phyloP scores from a whole-genome alignment of 2,888 invertebrate genomes.

The Plutella xylostella region DNA sequence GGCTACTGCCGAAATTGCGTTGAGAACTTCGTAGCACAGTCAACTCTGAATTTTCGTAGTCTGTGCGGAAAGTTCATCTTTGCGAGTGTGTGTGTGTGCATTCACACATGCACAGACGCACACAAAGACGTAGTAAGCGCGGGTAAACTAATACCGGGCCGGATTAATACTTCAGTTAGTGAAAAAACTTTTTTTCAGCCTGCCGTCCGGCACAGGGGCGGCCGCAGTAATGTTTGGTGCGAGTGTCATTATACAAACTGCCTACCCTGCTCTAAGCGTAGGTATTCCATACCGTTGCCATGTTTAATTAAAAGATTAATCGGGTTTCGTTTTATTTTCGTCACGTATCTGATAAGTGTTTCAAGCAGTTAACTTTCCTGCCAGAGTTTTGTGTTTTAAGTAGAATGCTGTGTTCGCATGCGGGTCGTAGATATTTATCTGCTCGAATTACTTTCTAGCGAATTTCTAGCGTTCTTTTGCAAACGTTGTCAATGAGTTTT shows the following conservation, averaged over 20 bases:
- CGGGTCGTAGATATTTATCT: constrained; percentile 8
- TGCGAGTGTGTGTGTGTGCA: constrained; percentile 31
- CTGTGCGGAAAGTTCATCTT: constrained; percentile 63
- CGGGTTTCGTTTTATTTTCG: constrained; percentile 1
- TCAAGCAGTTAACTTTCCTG: background rate
- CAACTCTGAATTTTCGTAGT: constrained; percentile 38
- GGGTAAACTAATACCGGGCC: constrained; percentile 69
- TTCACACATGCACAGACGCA: constrained; percentile 46
- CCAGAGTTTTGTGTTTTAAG: background rate
- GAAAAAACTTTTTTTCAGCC: constrained; percentile 70
- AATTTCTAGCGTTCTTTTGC: too few species aligned
- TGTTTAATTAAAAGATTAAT: background rate
- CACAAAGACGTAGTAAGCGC: constrained; percentile 53
- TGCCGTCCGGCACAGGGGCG: constrained; percentile 61
- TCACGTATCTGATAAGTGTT: background rate
- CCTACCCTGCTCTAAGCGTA: too few species aligned
- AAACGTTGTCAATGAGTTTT: too few species aligned
- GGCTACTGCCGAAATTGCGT: constrained; percentile 1
- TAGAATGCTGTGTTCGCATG: constrained; percentile 6
- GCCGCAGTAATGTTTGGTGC: constrained; percentile 19
- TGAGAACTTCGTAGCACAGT: constrained; percentile 12
- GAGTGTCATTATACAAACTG: constrained; percentile 1
- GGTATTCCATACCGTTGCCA: background rate
- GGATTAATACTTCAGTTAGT: constrained; percentile 72
- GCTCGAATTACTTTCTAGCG: background rate